Percentiles rank a stretch among this genome's conserved stretches.
These are phyloP conservation scores for Pan troglodytes DNA, from an alignment of 2,113 vertebrate genomes.

Conservation along the genomic window DNA sequence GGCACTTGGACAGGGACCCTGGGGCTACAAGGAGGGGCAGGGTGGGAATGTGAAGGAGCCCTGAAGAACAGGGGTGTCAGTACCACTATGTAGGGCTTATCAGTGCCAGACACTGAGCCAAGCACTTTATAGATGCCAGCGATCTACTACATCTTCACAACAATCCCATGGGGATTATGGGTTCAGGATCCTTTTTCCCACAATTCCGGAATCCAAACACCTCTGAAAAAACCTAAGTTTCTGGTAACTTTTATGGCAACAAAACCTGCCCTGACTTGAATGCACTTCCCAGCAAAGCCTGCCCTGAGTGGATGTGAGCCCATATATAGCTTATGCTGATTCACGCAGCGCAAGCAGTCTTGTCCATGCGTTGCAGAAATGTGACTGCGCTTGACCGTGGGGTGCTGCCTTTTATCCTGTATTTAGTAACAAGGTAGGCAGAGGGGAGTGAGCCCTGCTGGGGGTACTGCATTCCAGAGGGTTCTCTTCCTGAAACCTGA, in stretches of 20 bases:
- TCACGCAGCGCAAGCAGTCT: rapidly evolving
- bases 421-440: too few species aligned
- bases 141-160: not conserved
- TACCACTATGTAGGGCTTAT: rapidly evolving
- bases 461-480: rapidly evolving
- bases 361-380: not conserved
- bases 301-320: not conserved
- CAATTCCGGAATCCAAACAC: not conserved
- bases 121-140: rapidly evolving
- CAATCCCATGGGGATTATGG: too few species aligned
- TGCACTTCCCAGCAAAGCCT: not conserved
- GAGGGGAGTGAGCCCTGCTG: not conserved
- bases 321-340: rapidly evolving
- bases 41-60: too few species aligned
- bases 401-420: not conserved
- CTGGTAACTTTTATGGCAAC: not conserved
- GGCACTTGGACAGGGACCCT: not conserved
- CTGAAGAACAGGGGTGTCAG: rapidly evolving
- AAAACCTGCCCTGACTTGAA: not conserved
- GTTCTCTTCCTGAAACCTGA: not conserved
- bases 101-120: too few species aligned
- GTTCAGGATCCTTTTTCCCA: not conserved
- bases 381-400: not conserved
- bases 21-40: not conserved
- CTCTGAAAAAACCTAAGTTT: not conserved